Conservation (phyloP, 2,797 vertebrate genomes). For the Eleutherodactylus coqui region DNA sequence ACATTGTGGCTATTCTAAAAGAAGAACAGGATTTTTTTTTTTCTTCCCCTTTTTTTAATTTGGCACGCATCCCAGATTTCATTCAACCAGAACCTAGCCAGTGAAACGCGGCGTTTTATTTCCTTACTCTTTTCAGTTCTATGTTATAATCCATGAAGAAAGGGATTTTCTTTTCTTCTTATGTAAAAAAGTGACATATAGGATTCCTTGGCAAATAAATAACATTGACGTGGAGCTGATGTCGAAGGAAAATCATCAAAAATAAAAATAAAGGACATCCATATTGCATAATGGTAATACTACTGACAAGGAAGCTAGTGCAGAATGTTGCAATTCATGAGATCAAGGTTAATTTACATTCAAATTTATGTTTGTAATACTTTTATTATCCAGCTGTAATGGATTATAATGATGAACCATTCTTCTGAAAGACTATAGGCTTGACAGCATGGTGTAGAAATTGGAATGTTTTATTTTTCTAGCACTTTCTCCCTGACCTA, state of each 20-base stretch:
- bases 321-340: not conserved
- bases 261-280: slow-evolving; percentile 22
- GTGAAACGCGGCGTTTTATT: slow-evolving; percentile 87
- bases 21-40: slow-evolving; percentile 86
- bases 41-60: slow-evolving; percentile 82
- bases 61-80: slow-evolving; percentile 95
- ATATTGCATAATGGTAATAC: slow-evolving; percentile 41
- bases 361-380: slow-evolving; percentile 47
- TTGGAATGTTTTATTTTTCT: slow-evolving; percentile 32
- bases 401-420: slow-evolving; percentile 35
- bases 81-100: slow-evolving; percentile 96
- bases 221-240: not conserved
- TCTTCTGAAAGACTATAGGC: slow-evolving; percentile 22
- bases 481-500: slow-evolving; percentile 25
- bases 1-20: slow-evolving; percentile 87
- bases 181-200: slow-evolving; percentile 66
- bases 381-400: slow-evolving; percentile 50
- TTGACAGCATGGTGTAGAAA: slow-evolving; percentile 16
- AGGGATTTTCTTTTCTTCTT: slow-evolving; percentile 65
- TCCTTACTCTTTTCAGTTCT: slow-evolving; percentile 78
- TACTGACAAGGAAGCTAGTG: slow-evolving; percentile 18
- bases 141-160: slow-evolving; percentile 72
- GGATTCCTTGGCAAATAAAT: slow-evolving; percentile 64
- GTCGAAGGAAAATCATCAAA: not conserved
- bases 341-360: slow-evolving; percentile 48